These are phyloP conservation scores for Corbicula japonica DNA, from an alignment of 2,888 invertebrate species.

Conservation along the genomic window DNA sequence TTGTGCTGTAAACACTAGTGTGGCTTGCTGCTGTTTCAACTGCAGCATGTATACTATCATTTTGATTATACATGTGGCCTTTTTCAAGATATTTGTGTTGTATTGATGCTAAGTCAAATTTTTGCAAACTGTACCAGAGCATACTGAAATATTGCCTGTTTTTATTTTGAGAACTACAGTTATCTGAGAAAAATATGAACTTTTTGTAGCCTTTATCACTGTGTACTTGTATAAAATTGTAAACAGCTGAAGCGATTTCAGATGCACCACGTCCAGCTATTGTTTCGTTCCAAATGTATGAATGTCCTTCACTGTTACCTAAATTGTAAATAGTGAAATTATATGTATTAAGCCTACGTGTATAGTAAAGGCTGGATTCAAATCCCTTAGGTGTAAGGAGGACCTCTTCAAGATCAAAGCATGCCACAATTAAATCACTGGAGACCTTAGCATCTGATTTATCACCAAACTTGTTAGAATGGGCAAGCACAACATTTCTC, in stretches of 20 bases:
- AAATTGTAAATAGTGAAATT: slow-evolving; percentile 5
- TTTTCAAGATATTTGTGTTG: slow-evolving; percentile 31
- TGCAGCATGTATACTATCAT: slow-evolving; percentile 32
- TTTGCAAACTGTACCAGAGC: slow-evolving; percentile 32
- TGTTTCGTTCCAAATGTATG: slow-evolving; percentile 23
- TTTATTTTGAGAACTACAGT: slow-evolving; percentile 26
- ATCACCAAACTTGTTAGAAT: slow-evolving; percentile 39
- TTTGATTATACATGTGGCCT: slow-evolving; percentile 29
- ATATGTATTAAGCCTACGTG: slow-evolving; percentile 1
- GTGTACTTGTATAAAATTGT: neutral
- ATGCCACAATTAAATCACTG: slow-evolving; percentile 9
- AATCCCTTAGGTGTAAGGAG: neutral
- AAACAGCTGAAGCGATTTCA: slow-evolving; percentile 24
- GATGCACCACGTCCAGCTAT: slow-evolving; percentile 5
- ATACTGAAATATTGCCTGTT: slow-evolving; percentile 29
- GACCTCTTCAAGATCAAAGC: slow-evolving; percentile 22
- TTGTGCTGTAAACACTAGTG: slow-evolving; percentile 24
- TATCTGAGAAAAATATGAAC: slow-evolving; percentile 12
- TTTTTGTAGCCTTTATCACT: neutral
- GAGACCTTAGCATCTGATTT: slow-evolving; percentile 21
- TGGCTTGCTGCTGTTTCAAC: slow-evolving; percentile 22
- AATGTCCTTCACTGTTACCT: neutral
- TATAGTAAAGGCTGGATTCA: slow-evolving; percentile 9
- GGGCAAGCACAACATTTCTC: slow-evolving; percentile 25
- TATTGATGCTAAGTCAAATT: slow-evolving; percentile 12